Evolutionary conservation across 2,888 invertebrate species (phyloP), one percentile per base, ranked within the genome.

Genomic region (Trichogramma dendrolimi): DNA sequence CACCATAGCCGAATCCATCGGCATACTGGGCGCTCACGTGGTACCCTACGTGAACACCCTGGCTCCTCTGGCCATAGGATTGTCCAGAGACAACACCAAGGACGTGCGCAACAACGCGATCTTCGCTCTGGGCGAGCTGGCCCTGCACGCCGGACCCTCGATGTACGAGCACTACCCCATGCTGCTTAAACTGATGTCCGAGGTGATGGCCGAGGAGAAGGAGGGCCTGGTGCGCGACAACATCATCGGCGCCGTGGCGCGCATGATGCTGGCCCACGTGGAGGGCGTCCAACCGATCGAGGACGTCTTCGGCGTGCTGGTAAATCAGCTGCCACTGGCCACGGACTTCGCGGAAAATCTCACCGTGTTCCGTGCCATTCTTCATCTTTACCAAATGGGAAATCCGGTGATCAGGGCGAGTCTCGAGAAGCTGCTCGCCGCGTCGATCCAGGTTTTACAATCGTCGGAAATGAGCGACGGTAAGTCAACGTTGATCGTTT

Each of bases 61-160:
- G 57, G 81, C 87, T 66, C 86, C 87, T 4, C 73, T 87, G 7
- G 85, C 90, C 73, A 79, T 88, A 61, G 81, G 78, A 56, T 83
- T 85, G 54, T 80, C 85, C 2, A 80, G 81, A 58, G 90, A 91
- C 76, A 74, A 82, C 0, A 85, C 85, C 69, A 85, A 86, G 55
- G 89, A 89, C 76, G 88, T 90, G 1, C 82, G 91, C 58, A 90
- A 90, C 73, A 92, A 92, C 79, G 83, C 89, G 0, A 86, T 88
- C 53, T 92, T 84, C 75, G 91, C 88, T 14, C 79, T 91, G 54
- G 92, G 91, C 4, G 89, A 91, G 73, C 81, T 91, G 71, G 85
- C 86, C 50, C 77, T 87, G 10, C 83, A 87, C 75, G 86, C 27
- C 81, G 91, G 71, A 85, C 86, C 50, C 77, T 87, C 10, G 83